Base-by-base conservation (phyloP, 2,113 vertebrate genomes). In the Epinephelus cyanopodus region DNA sequence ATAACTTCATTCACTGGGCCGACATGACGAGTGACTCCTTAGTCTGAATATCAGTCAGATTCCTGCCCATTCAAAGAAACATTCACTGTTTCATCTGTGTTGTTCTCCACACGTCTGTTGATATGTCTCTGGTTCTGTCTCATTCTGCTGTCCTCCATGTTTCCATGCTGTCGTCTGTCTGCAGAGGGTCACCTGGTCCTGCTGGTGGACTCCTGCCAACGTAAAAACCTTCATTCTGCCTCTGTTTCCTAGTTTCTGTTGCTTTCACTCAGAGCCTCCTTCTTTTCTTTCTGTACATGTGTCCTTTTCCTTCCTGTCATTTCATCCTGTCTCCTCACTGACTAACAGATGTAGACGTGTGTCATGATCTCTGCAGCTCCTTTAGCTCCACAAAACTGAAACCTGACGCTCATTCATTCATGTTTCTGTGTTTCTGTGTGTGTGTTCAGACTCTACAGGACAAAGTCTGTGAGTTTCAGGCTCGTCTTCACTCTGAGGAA, bases 371-470 rank as follows among this genome's bases (percentile, higher is more conserved):
- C 42, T 45, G 42, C 7, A 3, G 56, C 45, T 45, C 2, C 42
- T 2, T 47, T 7, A 19, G 48, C 18, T 37, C 18, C 27, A 72
- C 52, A 0, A 12, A n/a, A 65, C 19, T 27, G 7, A 25, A 8
- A 4, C 14, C 2, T 45, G 42, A 45, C 8, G 42, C 1, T 61
- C 27, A 14, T 66, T 7, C n/a, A 7, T 47, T 12, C 37, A 29
- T 63, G 53, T 74, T 5, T 53, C 23, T 58, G 29, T 57, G 60
- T 29, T 29, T 29, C 29, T 70, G 14, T 69, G 23, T 74, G 45
- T 76, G 42, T 74, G 21, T 82, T 2, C 94, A 97, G 96, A 94
- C 92, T 3, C 93, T 96, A 60, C 95, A 89, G 91, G 95, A 96
- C 83, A 93, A 94, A 33, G 91, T 90, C 82, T 94, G 81, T 75